Base-by-base conservation (phyloP, 2,888 invertebrate genomes). In the Cosmia pyralina region DNA sequence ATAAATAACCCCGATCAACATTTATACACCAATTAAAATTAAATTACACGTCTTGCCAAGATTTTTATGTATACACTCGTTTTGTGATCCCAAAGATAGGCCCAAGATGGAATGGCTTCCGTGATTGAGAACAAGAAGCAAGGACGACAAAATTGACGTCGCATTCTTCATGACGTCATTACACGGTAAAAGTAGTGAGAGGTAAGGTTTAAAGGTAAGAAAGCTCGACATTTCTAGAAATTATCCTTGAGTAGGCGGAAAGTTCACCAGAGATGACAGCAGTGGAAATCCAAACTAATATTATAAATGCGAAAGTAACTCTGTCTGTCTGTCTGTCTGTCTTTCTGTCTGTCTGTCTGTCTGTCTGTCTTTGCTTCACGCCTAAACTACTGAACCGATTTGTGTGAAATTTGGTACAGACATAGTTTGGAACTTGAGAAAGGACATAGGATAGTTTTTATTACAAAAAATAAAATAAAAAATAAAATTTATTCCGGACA, bases 171-270 rank as follows among this genome's bases (percentile, higher is more conserved):
- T 53, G 55, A 57, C 58, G 64, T 71, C 64, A 71, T 69, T 69
- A n/a, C 34, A 48, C 28, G 13, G 62, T 63, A 75, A 70, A 69
- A 64, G 53, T 28, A 55, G 48, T 38, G 52, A 41, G 13, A 46
- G 15, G 48, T 22, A 59, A 38, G 17, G 38, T 5, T 17, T 41
- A 44, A 53, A 64, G 38, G 53, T 48, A 62, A 57, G 11, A 52
- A 60, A 64, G n/a, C 1, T n/a, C 55, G 70, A 79, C 50, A 67
- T 76, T 75, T 66, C 58, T 79, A 75, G 60, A 75, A 69, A 65
- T 52, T 78, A 73, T 46, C 77, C 62, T 77, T 68, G 63, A 65
- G 22, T 22, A 19, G 34, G 44, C 59, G 60, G 68, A 73, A 78
- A 68, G 55, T 66, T 77, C 48, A 72, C 4, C 8, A 6, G 22